Percentiles rank a stretch among this genome's conserved stretches.
These are phyloP conservation scores for Parambassis ranga DNA, from an alignment of 2,797 vertebrate species.

Conservation along the genomic window DNA sequence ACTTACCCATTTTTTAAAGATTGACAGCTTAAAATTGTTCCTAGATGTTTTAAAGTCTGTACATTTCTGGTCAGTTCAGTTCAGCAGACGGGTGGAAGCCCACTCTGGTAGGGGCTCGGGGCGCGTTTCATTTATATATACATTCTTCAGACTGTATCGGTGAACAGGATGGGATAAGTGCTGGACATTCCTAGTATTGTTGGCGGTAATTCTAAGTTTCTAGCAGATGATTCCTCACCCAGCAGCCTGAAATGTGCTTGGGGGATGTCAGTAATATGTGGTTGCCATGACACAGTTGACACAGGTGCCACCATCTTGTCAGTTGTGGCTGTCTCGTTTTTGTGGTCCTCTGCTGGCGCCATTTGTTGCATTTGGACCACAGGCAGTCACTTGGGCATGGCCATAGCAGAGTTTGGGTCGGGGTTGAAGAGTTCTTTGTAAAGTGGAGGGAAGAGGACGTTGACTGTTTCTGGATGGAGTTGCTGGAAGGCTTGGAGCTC, in stretches of 20 bases:
- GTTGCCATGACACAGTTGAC: conserved; percentile 45
- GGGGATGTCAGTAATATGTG: conserved; percentile 43
- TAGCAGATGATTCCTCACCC: conserved; percentile 56
- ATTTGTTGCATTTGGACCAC: conserved; percentile 62
- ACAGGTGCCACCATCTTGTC: conserved; percentile 10
- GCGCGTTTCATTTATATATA: conserved; percentile 87
- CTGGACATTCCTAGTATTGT: conserved; percentile 97
- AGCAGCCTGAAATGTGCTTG: conserved; percentile 26
- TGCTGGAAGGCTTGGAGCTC: conserved; percentile 99
- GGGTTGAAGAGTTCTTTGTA: conserved; percentile 99
- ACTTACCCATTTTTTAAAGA: conserved; percentile 79
- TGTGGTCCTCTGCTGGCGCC: conserved; percentile 62
- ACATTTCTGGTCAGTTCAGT: conserved; percentile 90
- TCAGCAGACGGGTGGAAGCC: conserved; percentile 81
- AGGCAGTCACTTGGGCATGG: conserved; percentile 91
- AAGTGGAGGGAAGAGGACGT: conserved; percentile 96
- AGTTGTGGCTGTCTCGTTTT: conserved; percentile 70
- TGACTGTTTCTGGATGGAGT: conserved; percentile 97
- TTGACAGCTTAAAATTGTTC: conserved; percentile 68
- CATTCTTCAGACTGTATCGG: conserved; percentile 99
- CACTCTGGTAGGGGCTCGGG: conserved; percentile 77
- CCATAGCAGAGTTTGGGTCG: conserved; percentile 91
- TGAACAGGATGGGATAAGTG: conserved; percentile 97
- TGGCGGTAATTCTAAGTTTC: conserved; percentile 77
- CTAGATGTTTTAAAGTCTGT: conserved; percentile 89